phyloP scores from a whole-genome alignment of 2,113 vertebrate species.

The Austrofundulus limnaeus region DNA sequence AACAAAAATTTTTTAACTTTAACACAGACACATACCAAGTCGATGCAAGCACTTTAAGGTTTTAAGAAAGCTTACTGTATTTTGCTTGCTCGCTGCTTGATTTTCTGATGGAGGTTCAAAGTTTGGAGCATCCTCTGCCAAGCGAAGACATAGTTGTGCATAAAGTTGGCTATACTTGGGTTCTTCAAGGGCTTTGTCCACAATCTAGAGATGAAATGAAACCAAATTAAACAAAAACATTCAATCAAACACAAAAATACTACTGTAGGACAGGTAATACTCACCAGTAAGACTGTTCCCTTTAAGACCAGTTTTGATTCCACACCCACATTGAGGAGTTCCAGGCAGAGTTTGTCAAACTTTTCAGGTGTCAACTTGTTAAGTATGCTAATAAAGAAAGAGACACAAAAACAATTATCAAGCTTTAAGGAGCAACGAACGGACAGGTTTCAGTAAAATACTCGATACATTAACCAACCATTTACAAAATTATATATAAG shows the following conservation, averaged over 20 bases:
- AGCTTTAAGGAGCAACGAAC: background rate
- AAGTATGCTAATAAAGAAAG: slow-evolving; percentile 86
- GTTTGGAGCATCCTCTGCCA: slow-evolving; percentile 99
- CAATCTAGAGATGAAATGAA: slow-evolving; percentile 81
- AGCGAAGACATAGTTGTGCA: slow-evolving; percentile 98
- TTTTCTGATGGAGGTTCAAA: slow-evolving; percentile 97
- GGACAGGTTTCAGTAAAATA: background rate
- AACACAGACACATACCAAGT: background rate
- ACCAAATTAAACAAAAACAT: background rate
- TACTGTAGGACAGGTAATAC: slow-evolving; percentile 24
- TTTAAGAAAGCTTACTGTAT: slow-evolving; percentile 83
- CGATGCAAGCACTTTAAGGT: background rate
- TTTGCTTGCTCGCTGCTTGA: slow-evolving; percentile 94
- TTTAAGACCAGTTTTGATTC: slow-evolving; percentile 99
- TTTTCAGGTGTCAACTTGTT: slow-evolving; percentile 99
- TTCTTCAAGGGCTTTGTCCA: slow-evolving; percentile 99
- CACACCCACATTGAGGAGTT: slow-evolving; percentile 99
- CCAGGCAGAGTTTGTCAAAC: slow-evolving; percentile 99
- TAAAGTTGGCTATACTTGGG: slow-evolving; percentile 99
- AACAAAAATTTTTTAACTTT: background rate
- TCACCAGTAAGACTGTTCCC: slow-evolving; percentile 99
- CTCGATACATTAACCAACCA: background rate
- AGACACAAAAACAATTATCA: background rate
- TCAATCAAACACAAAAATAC: background rate
- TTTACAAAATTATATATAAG: background rate